Evolutionary conservation across 1,140 invertebrate species (phyloP), one percentile per base, ranked within the genome.

Genomic region (Potamilus streckersoni): DNA sequence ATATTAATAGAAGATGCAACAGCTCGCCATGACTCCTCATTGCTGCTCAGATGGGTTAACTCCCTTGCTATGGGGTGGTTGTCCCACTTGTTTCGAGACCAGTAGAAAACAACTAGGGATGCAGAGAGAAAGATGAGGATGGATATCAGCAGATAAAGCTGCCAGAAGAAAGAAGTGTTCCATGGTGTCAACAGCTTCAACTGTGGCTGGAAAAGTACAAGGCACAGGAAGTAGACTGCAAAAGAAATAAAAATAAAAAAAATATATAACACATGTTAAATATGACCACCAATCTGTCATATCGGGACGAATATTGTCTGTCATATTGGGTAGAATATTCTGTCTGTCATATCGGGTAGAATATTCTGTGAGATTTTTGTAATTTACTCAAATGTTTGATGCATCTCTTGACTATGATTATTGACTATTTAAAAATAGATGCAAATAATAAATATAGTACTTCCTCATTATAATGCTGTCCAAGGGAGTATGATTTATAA

Each of bases 21-120:
- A 56, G 91, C 85, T 66, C 91, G 89, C 93, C 95, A 96, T 17
- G 89, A 90, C 38, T 77, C 80, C 17, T 76, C 74, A n/a, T 74
- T 78, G 70, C 79, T 80, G 31, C 92, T 92, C 84, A 95, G 95
- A 77, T 92, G 90, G 27, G 89, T 75, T 3, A 97, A 89, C 65
- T 92, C 92, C 83, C 92, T 90, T 13, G 92, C 92, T 23, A 96
- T 93, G 0, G 95, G 96, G 91, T 97, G 95, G 13, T 92, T 91
- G 0, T 88, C 85, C 92, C 93, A 96, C 68, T 93, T 91, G 67
- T 93, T 89, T 64, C 91, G 90, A 67, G 92, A 93, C 95, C 95
- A 96, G 31, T 85, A 88, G 13, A 80, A 85, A 20, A 87, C 86
- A 12, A 89, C 15, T 19, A 78, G 20, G 4, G 58, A 61, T 31